Percentiles rank a stretch among this genome's conserved stretches.
Conservation (phyloP, 2,888 invertebrate genomes). For the Acanthosepion esculentum region DNA sequence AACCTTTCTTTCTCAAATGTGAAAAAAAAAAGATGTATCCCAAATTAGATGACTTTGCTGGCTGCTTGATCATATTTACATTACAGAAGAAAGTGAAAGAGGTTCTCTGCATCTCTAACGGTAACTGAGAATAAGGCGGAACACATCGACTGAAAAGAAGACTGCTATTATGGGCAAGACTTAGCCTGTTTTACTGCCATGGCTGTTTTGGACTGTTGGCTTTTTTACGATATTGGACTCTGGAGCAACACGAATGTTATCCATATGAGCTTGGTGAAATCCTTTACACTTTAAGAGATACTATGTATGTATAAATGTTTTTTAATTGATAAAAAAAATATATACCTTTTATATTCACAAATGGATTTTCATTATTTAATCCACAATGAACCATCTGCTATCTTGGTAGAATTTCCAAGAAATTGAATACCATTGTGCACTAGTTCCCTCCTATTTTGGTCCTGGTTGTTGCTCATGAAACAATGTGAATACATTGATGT, state of each 20-base stretch:
- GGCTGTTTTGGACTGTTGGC: background rate
- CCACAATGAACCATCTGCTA: background rate
- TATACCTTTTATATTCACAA: background rate
- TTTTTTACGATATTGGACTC: slow-evolving; percentile 16
- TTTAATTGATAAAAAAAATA: slow-evolving; percentile 12
- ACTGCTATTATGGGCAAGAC: slow-evolving; percentile 16
- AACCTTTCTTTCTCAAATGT: slow-evolving; percentile 6
- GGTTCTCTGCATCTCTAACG: background rate
- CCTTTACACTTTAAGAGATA: slow-evolving; percentile 33
- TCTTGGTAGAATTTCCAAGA: background rate
- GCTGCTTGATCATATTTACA: slow-evolving; percentile 33
- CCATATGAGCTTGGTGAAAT: slow-evolving; percentile 8
- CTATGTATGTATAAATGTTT: slow-evolving; percentile 33
- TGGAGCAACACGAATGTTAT: slow-evolving; percentile 20
- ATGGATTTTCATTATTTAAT: background rate
- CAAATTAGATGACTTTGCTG: slow-evolving; percentile 33
- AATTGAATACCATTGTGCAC: background rate
- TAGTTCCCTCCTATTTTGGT: background rate
- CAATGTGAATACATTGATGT: background rate
- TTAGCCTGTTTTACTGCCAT: background rate
- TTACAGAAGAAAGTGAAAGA: background rate
- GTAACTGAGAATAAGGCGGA: background rate
- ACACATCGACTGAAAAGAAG: background rate
- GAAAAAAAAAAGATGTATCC: background rate
- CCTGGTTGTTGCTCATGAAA: background rate